These are phyloP conservation scores for Rallus limicola DNA, from an alignment of 2,113 vertebrate species.

Conservation along the genomic window DNA sequence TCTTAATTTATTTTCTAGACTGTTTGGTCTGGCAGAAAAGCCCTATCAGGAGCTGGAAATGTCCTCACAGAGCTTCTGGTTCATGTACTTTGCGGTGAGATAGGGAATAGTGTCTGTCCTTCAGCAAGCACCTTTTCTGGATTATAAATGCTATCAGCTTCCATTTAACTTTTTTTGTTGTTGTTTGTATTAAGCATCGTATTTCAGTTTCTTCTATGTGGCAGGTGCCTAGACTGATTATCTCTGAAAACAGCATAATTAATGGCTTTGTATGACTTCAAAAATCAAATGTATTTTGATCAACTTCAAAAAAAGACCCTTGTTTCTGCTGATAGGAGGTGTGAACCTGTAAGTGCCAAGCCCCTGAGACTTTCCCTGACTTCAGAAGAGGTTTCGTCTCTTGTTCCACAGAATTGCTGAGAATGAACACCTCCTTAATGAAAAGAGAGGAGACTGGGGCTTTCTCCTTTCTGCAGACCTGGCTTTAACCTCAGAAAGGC, in stretches of 20 bases:
- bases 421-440: not conserved
- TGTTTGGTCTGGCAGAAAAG: not conserved
- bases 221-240: not conserved
- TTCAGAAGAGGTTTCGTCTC: constrained; percentile 31
- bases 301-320: not conserved
- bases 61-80: not conserved
- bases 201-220: not conserved
- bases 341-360: not conserved
- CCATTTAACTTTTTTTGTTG: not conserved
- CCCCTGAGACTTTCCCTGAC: not conserved
- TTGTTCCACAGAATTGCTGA: not conserved
- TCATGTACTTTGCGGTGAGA: not conserved
- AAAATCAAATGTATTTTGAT: constrained; percentile 18
- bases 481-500: not conserved
- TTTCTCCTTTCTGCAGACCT: not conserved
- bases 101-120: not conserved
- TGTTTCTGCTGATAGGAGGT: not conserved
- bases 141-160: not conserved
- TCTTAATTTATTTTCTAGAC: not conserved
- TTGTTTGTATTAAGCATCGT: not conserved
- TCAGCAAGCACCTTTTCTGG: not conserved
- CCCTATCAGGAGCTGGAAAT: not conserved
- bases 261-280: constrained; percentile 7
- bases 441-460: not conserved
- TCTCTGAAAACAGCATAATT: constrained; percentile 8